Evolutionary conservation across 2,113 vertebrate species (phyloP).

Genomic region (Galbula dea): DNA sequence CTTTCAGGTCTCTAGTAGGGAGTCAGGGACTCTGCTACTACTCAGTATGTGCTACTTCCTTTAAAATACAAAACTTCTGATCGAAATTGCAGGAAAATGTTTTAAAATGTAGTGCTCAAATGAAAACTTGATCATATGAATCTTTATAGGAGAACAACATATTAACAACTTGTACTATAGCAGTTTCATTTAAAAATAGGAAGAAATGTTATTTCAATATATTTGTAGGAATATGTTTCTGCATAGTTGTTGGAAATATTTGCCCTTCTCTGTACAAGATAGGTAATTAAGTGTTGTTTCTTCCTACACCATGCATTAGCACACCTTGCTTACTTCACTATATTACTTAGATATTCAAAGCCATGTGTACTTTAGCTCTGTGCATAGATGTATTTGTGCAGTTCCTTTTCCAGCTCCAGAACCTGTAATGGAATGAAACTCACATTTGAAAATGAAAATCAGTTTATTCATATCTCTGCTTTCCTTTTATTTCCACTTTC

Average conservation of each 20-base stretch:
- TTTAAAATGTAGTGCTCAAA: not conserved
- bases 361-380: not conserved
- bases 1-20: not conserved
- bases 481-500: not conserved
- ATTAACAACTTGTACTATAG: not conserved
- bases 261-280: not conserved
- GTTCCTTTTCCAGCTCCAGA: not conserved
- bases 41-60: not conserved
- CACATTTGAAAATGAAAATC: not conserved
- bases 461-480: not conserved
- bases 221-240: not conserved
- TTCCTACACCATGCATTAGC: not conserved
- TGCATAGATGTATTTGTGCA: not conserved
- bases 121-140: not conserved
- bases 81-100: not conserved
- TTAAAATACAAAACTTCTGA: not conserved
- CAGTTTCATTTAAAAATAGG: not conserved
- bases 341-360: not conserved
- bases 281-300: not conserved
- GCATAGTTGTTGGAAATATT: not conserved
- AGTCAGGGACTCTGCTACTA: not conserved
- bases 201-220: not conserved
- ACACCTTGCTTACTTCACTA: not conserved
- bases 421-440: not conserved
- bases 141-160: not conserved